Conservation (phyloP, 1,140 invertebrate species). For the Drosophila aff. region DNA sequence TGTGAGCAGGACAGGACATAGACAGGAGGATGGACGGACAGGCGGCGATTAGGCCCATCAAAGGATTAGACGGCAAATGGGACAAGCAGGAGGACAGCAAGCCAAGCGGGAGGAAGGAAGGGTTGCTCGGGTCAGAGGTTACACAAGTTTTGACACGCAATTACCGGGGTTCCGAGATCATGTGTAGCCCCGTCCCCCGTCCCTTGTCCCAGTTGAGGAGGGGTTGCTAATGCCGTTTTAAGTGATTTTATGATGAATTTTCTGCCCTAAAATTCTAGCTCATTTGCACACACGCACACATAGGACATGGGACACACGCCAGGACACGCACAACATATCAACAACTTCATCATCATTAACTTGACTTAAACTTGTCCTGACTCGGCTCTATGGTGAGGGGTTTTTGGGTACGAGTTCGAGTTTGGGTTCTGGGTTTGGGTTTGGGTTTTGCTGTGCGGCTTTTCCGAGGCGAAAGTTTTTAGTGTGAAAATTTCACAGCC, state of each 20-base stretch:
- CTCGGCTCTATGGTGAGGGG: constrained; percentile 18
- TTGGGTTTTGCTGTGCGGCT: constrained; percentile 7
- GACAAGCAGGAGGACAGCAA: constrained; percentile 17
- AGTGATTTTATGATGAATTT: constrained; percentile 84
- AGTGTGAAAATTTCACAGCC: constrained; percentile 80
- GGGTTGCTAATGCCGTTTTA: constrained; percentile 76
- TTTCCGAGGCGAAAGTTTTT: constrained; percentile 68
- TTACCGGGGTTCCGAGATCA: constrained; percentile 50
- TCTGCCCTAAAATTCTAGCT: constrained; percentile 77
- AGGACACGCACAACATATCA: constrained; percentile 15
- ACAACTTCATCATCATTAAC: constrained; percentile 64
- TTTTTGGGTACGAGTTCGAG: constrained; percentile 11
- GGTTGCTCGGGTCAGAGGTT: constrained; percentile 68
- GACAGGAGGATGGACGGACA: constrained; percentile 5
- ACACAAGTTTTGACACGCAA: constrained; percentile 78
- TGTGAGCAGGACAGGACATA: constrained; percentile 1
- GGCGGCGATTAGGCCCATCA: constrained; percentile 78
- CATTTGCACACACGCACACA: constrained; percentile 62
- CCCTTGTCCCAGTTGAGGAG: constrained; percentile 10
- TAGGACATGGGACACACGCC: constrained; percentile 9
- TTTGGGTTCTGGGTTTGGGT: constrained; percentile 2
- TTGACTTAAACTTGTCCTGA: constrained; percentile 46
- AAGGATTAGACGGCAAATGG: constrained; percentile 69
- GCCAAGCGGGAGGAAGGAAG: constrained; percentile 8
- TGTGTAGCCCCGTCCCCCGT: constrained; percentile 23